Base-by-base conservation (phyloP, 2,888 invertebrate species). In the Nematopogon swammerdamellus region DNA sequence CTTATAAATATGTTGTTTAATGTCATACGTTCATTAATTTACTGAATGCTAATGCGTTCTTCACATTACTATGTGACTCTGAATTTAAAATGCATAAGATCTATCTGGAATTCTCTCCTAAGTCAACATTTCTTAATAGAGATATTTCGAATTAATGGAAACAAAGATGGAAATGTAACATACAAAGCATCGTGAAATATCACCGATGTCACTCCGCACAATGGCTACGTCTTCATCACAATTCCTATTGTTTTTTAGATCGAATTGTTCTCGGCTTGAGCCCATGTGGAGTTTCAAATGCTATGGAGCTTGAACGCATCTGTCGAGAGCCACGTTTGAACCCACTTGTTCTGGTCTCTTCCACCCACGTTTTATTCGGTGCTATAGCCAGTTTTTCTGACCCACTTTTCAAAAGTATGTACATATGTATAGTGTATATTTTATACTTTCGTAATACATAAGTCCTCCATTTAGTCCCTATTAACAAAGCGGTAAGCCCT, bases 171-270 rank as follows among this genome's bases (percentile, higher is more conserved):
- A 47, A 29, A 30, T 18, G 29, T n/a, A 25, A 67, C 64, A 65
- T 65, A 79, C 79, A 79, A 79, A 77, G 75, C 70, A 47, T 43
- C 63, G 72, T 80, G 77, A 80, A 72, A 73, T 80, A 80, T 80
- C 63, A 67, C 69, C 64, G 65, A 67, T 52, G 71, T 77, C 77
- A 75, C 70, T 70, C 68, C 64, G 69, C 69, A 80, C 80, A 80
- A 80, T 80, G 75, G 74, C 65, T 69, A 77, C 77, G 72, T 79
- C 80, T 80, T 80, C 79, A 80, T 80, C 80, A 79, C 70, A 71
- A 64, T 47, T 61, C 63, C 73, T 63, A 73, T 76, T 75, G 74
- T 77, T 76, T 79, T 79, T 66, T 74, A 75, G 25, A 25, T 25
- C 25, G 25, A 25, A 36, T 36, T 14, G 36, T 36, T 36, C 36